Percentiles rank a stretch among this genome's conserved stretches.
These are phyloP conservation scores for Drosophila kambysellisi DNA, from an alignment of 2,888 invertebrate genomes.

Conservation along the genomic window DNA sequence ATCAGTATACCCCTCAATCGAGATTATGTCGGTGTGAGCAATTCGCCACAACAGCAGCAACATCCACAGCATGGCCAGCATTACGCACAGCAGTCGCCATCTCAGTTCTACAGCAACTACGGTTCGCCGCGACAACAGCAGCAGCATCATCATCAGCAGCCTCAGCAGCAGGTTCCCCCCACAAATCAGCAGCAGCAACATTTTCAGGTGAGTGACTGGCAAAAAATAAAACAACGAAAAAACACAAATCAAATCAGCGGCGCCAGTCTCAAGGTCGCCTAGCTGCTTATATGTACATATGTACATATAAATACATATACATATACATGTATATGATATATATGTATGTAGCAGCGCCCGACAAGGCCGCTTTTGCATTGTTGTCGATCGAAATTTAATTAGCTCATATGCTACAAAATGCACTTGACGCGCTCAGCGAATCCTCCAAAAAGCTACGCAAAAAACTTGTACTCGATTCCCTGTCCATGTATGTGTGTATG, in stretches of 20 bases:
- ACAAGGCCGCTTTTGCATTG: slow-evolving; percentile 67
- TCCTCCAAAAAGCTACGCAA: slow-evolving; percentile 35
- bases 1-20: slow-evolving; percentile 79
- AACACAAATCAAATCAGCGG: slow-evolving; percentile 12
- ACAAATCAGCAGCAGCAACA: slow-evolving; percentile 69
- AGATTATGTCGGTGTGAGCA: slow-evolving; percentile 60
- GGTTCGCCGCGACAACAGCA: slow-evolving; percentile 66
- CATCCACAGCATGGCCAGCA: slow-evolving; percentile 42
- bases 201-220: slow-evolving; percentile 71
- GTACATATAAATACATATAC: background rate
- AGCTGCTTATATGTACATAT: slow-evolving; percentile 21
- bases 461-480: slow-evolving; percentile 1
- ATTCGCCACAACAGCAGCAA: slow-evolving; percentile 58
- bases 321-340: background rate
- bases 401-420: slow-evolving; percentile 14
- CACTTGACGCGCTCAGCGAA: slow-evolving; percentile 15
- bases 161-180: slow-evolving; percentile 64
- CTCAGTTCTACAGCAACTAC: slow-evolving; percentile 51
- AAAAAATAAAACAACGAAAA: slow-evolving; percentile 10
- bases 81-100: slow-evolving; percentile 45
- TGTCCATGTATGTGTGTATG: background rate
- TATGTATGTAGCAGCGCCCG: slow-evolving; percentile 36
- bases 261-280: slow-evolving; percentile 50
- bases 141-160: slow-evolving; percentile 36
- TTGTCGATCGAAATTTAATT: slow-evolving; percentile 53